Base-by-base conservation (phyloP, 37 sponge, comb jelly and placozoan species). In the Corticium candelabrum region DNA sequence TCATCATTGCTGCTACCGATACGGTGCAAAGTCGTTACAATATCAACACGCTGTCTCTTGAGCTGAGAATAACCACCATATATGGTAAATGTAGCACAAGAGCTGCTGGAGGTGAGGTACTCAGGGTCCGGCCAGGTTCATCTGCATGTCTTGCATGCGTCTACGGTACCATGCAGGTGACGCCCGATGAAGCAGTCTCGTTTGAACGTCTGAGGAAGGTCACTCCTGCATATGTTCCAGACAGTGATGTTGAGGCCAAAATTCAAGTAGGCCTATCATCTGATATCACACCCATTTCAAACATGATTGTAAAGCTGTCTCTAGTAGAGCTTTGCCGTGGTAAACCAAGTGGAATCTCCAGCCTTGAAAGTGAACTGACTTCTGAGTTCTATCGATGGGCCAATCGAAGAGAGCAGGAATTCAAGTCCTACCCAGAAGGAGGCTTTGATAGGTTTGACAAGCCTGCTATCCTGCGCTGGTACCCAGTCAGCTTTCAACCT, bases 381-480 rank as follows among this genome's bases (percentile, higher is more conserved):
- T 50, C 21, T 50, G 15, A 11, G 11, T 50, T 50, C 62, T 50
- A 50, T 21, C 62, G 62, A 27, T 50, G 62, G 62, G 62, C 62
- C 62, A 50, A 50, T 21, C 11, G 62, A 50, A 11, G 62, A 21
- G 62, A 50, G 62, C 15, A 50, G 62, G 62, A 50, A 21, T 50
- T 50, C 21, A 21, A 11, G 62, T 21, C 62, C 62, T 50, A 50
- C 62, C 62, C 62, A 21, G 21, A 50, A 21, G 62, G 21, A 11
- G 62, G 62, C 62, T 50, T 50, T 21, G 62, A 11, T 50, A 11
- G 62, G 11, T 50, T 50, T 50, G 62, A 50, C 62, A 50, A 11
- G 62, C 62, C 62, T 50, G 11, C 62, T 50, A 21, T 50, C 62
- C 62, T 50, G 62, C 62, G 62, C 62, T 50, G 62, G 62, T 50